phyloP scores from a whole-genome alignment of 2,113 vertebrate species.

The Hyperoodon ampullatus region DNA sequence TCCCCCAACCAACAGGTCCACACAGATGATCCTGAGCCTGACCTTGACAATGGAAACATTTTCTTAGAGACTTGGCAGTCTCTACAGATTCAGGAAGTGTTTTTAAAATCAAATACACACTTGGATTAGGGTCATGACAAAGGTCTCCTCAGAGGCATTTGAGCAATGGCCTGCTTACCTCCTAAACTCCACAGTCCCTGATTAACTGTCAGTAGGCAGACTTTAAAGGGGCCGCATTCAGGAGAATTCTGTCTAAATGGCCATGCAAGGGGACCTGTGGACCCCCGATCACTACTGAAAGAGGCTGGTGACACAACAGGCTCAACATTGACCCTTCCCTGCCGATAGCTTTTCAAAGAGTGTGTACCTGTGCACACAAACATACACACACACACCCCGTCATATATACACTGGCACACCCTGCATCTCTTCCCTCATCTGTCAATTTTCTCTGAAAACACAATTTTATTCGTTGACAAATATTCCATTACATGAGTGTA shows the following conservation, averaged over 20 bases:
- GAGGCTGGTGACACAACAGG: not conserved
- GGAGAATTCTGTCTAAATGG: not conserved
- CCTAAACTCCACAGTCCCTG: not conserved
- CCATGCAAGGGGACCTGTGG: not conserved
- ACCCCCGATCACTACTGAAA: rapidly evolving
- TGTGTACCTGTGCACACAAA: not conserved
- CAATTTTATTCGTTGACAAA: not conserved
- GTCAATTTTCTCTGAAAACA: not conserved
- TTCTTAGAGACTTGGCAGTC: not conserved
- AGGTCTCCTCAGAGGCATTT: not conserved
- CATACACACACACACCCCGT: rapidly evolving
- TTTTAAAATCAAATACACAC: not conserved
- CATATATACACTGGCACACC: not conserved
- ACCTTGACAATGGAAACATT: not conserved
- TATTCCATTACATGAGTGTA: not conserved
- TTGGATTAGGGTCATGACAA: not conserved
- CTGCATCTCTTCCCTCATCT: not conserved
- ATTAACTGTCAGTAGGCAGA: not conserved
- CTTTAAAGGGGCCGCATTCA: not conserved
- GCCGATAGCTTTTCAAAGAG: not conserved
- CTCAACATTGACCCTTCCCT: not conserved
- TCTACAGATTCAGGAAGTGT: not conserved
- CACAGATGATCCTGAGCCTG: not conserved
- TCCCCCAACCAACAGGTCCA: not conserved
- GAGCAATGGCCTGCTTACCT: not conserved